phyloP scores from a whole-genome alignment of 1,140 invertebrate species.

The Caerostris darwini region DNA sequence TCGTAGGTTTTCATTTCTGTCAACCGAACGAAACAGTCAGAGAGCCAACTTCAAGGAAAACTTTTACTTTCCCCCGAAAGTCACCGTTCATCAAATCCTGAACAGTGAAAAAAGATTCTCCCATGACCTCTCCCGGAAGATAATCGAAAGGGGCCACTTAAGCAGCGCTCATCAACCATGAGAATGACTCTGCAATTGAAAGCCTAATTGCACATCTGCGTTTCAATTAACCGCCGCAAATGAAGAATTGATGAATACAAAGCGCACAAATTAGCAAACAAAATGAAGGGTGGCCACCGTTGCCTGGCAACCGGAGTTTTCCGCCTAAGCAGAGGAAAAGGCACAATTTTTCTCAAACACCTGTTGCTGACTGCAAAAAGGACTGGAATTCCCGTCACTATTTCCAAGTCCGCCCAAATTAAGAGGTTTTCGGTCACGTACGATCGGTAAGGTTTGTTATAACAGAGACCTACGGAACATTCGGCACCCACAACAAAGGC shows the following conservation, averaged over 20 bases:
- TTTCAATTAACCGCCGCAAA: constrained; percentile 8
- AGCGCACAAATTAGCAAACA: neutral
- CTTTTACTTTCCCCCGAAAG: neutral
- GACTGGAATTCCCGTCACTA: neutral
- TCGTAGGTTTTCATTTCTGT: neutral
- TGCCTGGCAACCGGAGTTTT: neutral
- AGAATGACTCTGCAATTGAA: neutral
- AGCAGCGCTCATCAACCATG: neutral
- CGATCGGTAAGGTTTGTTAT: neutral
- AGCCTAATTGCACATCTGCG: neutral
- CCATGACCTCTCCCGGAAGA: neutral
- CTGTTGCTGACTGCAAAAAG: neutral
- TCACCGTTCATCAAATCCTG: neutral
- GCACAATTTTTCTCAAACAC: neutral
- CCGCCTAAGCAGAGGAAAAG: neutral
- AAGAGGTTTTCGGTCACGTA: constrained; percentile 6
- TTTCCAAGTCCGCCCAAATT: neutral
- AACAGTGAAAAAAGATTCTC: neutral
- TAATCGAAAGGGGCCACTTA: neutral
- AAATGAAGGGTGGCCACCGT: neutral
- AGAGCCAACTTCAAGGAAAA: neutral
- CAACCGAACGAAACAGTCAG: neutral
- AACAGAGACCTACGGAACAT: neutral
- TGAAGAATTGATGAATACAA: neutral
- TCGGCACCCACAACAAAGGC: neutral